A percentile compares a stretch with the other conserved stretches of the same genome.
Conservation (phyloP, 2,888 invertebrate genomes). For the Linnaemya vulpina region DNA sequence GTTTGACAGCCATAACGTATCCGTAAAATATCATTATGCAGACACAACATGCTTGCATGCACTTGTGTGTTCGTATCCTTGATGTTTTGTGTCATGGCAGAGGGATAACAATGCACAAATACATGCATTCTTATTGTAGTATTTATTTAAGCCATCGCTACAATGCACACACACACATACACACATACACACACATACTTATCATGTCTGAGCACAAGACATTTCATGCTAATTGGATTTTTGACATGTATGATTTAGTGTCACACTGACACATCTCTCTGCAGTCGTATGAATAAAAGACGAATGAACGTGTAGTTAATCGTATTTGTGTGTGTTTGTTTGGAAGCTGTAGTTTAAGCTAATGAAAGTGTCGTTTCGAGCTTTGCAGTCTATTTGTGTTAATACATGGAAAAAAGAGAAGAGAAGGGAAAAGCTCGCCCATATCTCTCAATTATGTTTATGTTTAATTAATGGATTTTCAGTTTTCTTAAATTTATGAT, state of each 20-base stretch:
- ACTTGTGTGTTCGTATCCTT: slow-evolving; percentile 18
- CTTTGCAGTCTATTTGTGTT: background rate
- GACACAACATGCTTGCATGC: slow-evolving; percentile 2
- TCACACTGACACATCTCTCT: slow-evolving; percentile 53
- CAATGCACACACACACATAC: background rate
- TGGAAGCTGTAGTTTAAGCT: background rate
- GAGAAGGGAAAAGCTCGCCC: too few relatives aligned
- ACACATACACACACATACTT: slow-evolving; percentile 1
- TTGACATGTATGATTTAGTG: slow-evolving; percentile 63
- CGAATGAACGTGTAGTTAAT: background rate
- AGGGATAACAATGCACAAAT: slow-evolving; percentile 33
- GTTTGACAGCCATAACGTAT: slow-evolving; percentile 55
- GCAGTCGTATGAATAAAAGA: background rate
- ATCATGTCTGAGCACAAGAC: slow-evolving; percentile 30
- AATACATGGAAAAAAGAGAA: too few relatives aligned
- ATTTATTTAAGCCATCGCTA: slow-evolving; percentile 31
- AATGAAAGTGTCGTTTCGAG: too few relatives aligned
- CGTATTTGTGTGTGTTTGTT: background rate
- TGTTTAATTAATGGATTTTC: too few relatives aligned
- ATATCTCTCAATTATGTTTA: too few relatives aligned
- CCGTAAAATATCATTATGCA: slow-evolving; percentile 33
- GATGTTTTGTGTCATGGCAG: slow-evolving; percentile 32
- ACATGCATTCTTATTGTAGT: background rate
- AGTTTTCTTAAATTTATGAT: too few relatives aligned
- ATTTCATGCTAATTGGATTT: slow-evolving; percentile 70